Evolutionary conservation across 2,797 vertebrate species (phyloP).

Genomic region (Onychomys arenicola): DNA sequence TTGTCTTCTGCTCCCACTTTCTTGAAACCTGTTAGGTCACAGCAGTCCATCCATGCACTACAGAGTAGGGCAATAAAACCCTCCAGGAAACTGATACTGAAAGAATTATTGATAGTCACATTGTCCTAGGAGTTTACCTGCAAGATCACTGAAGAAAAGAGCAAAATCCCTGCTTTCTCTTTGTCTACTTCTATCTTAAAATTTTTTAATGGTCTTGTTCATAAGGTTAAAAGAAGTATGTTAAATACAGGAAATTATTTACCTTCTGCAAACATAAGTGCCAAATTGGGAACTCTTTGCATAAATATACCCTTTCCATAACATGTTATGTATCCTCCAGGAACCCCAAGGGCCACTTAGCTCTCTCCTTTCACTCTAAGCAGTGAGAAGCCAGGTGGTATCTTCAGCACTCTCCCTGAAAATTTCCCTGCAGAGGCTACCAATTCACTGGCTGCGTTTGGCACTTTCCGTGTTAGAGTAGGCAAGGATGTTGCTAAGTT

Average conservation of each 20-base stretch:
- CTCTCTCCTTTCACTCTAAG: background rate
- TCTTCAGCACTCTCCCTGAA: background rate
- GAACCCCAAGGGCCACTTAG: background rate
- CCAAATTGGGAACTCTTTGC: background rate
- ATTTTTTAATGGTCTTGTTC: background rate
- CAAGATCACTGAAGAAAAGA: background rate
- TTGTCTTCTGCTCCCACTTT: background rate
- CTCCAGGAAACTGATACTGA: background rate
- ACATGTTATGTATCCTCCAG: background rate
- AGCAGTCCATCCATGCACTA: background rate
- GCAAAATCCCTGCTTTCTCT: background rate
- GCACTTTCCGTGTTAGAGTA: background rate
- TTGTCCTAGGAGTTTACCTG: conserved; percentile 4
- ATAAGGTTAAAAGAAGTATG: background rate
- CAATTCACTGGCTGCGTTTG: background rate
- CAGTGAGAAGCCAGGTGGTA: background rate
- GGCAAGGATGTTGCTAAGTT: background rate
- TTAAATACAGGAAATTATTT: background rate
- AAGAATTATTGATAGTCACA: background rate
- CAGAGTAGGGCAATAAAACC: background rate
- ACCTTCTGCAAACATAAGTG: background rate
- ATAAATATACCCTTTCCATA: background rate
- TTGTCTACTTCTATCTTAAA: background rate
- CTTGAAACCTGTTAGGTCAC: background rate
- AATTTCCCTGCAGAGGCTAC: background rate